These are phyloP conservation scores for Dermochelys coriacea DNA, from an alignment of 2,797 vertebrate genomes.

Conservation along the genomic window DNA sequence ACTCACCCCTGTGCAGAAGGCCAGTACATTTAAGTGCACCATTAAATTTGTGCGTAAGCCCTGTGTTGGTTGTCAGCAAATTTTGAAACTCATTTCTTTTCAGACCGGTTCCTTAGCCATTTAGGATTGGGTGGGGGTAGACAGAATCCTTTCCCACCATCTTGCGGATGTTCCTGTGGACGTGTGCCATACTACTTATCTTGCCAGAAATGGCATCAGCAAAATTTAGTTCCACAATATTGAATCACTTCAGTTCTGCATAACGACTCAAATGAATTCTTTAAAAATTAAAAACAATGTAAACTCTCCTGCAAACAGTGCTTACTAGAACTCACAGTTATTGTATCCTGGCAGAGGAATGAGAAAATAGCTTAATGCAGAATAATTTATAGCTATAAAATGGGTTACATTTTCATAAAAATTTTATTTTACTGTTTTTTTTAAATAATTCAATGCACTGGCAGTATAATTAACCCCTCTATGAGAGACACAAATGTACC, in stretches of 20 bases:
- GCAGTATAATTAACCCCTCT: slow-evolving; percentile 85
- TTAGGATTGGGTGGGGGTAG: background rate
- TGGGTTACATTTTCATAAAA: slow-evolving; percentile 83
- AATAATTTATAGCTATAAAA: slow-evolving; percentile 77
- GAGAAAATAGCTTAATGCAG: slow-evolving; percentile 64
- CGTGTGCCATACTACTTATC: background rate
- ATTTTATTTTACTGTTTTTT: slow-evolving; percentile 86
- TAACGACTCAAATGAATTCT: slow-evolving; percentile 55
- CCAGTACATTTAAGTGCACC: fast-evolving
- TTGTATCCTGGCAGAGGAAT: slow-evolving; percentile 36
- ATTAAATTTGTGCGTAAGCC: fast-evolving
- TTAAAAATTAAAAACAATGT: slow-evolving; percentile 72
- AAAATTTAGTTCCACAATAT: slow-evolving; percentile 25
- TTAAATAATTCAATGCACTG: slow-evolving; percentile 87
- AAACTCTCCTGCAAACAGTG: slow-evolving; percentile 57
- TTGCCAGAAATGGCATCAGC: background rate
- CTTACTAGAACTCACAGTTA: slow-evolving; percentile 44
- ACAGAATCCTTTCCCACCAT: background rate
- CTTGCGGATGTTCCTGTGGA: background rate
- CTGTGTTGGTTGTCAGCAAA: background rate
- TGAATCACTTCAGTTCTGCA: background rate
- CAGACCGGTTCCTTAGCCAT: background rate
- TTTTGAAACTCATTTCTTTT: background rate
- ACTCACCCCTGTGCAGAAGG: fast-evolving
- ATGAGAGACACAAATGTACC: slow-evolving; percentile 82